Evolutionary conservation across 2,888 invertebrate genomes (phyloP).

Genomic region (Erebia epiphron): DNA sequence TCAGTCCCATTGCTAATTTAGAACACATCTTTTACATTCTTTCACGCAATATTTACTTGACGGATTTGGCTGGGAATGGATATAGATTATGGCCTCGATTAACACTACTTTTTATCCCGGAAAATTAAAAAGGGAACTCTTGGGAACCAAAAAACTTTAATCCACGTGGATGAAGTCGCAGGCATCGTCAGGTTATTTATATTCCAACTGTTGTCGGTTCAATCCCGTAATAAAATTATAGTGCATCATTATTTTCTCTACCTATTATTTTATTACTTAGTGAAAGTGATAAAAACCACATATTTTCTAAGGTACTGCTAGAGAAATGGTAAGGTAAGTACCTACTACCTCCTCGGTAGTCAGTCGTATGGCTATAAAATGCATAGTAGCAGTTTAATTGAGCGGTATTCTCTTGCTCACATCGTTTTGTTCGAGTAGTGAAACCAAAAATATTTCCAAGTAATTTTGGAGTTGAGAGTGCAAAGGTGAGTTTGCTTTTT

Average conservation of each 20-base stretch:
- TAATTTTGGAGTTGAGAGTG: too few species aligned
- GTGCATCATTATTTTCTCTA: not conserved
- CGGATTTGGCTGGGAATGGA: too few species aligned
- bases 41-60: too few species aligned
- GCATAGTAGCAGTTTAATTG: not conserved
- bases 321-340: not conserved
- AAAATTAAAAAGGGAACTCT: too few species aligned
- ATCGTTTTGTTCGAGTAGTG: not conserved
- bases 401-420: not conserved
- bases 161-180: too few species aligned
- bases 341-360: not conserved
- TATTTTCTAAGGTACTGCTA: not conserved
- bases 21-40: too few species aligned
- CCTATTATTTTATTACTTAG: not conserved
- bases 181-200: too few species aligned
- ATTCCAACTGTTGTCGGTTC: not conserved
- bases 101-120: too few species aligned
- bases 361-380: not conserved
- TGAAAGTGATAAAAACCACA: conserved; percentile 6
- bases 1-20: too few species aligned
- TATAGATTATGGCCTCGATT: too few species aligned
- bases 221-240: not conserved
- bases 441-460: not conserved
- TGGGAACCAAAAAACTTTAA: too few species aligned
- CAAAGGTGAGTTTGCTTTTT: not conserved